A percentile compares a stretch with the other conserved stretches of the same genome.
Conservation (phyloP, 1,140 invertebrate species). For the Agrypnia vestita region DNA sequence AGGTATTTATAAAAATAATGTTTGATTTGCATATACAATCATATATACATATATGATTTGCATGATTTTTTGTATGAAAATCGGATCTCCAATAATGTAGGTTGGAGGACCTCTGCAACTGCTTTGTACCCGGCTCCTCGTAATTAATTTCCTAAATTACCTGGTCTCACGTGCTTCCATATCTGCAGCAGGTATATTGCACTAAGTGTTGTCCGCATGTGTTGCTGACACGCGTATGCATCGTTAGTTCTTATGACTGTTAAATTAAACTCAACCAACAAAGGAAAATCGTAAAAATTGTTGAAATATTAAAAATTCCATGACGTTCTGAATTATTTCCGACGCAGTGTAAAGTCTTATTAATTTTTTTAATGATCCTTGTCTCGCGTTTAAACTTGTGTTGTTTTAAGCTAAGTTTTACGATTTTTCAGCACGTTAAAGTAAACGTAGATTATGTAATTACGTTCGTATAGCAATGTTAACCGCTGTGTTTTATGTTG, state of each 20-base stretch:
- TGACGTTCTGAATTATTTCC: neutral
- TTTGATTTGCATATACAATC: no score
- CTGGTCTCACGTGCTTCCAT: constrained; percentile 28
- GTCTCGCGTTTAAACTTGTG: neutral
- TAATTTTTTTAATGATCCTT: neutral
- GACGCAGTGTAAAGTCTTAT: neutral
- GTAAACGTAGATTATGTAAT: neutral
- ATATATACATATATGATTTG: no score
- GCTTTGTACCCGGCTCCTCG: neutral
- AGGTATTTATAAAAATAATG: no score
- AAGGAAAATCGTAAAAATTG: constrained; percentile 1
- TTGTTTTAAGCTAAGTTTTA: neutral
- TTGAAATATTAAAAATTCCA: neutral
- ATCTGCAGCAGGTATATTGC: constrained; percentile 9
- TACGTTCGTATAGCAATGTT: neutral
- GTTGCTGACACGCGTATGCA: constrained; percentile 26
- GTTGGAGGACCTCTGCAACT: neutral
- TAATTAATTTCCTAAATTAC: constrained; percentile 43
- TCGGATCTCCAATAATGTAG: no score
- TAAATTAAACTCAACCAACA: neutral
- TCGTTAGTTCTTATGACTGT: constrained; percentile 25
- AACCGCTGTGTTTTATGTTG: neutral
- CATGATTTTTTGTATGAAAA: no score
- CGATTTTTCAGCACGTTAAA: neutral
- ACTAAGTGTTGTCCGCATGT: constrained; percentile 15